phyloP scores from a whole-genome alignment of 1,140 invertebrate genomes.

The Metaphire vulgaris region DNA sequence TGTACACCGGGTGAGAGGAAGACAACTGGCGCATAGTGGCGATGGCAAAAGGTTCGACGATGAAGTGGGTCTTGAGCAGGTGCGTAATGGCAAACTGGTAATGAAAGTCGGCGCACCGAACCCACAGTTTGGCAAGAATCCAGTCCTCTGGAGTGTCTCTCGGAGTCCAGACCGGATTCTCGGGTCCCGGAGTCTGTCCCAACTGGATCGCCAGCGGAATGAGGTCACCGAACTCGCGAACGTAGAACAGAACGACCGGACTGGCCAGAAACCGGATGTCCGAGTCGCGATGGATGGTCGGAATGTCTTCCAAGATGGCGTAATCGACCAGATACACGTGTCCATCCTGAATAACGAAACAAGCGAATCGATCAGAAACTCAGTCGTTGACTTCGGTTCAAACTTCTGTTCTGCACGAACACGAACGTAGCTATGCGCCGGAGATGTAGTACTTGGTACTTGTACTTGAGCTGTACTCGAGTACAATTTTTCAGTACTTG shows the following conservation, averaged over 20 bases:
- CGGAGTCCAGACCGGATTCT: conserved; percentile 26
- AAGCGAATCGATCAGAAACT: background rate
- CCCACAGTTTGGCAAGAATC: conserved; percentile 29
- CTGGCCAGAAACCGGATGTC: conserved; percentile 24
- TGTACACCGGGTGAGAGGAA: conserved; percentile 24
- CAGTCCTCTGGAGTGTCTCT: conserved; percentile 26
- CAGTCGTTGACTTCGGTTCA: background rate
- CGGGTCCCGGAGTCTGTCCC: conserved; percentile 14
- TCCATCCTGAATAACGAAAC: conserved; percentile 13
- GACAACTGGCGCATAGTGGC: conserved; percentile 27
- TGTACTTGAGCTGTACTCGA: too few relatives aligned
- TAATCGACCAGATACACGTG: conserved; percentile 23
- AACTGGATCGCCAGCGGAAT: conserved; percentile 27
- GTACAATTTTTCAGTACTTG: too few relatives aligned
- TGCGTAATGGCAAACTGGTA: conserved; percentile 25
- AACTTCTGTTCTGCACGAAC: background rate
- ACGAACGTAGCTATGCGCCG: background rate
- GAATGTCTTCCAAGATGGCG: conserved; percentile 23
- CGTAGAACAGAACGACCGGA: conserved; percentile 22
- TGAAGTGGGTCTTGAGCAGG: conserved; percentile 23
- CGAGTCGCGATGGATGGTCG: conserved; percentile 14
- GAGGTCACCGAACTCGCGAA: conserved; percentile 16
- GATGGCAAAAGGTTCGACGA: conserved; percentile 21
- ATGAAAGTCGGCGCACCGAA: conserved; percentile 26
- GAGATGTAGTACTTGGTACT: too few relatives aligned